Evolutionary conservation across 2,113 vertebrate species (phyloP), one percentile per base, ranked within the genome.

Genomic region (Anhinga rufa): DNA sequence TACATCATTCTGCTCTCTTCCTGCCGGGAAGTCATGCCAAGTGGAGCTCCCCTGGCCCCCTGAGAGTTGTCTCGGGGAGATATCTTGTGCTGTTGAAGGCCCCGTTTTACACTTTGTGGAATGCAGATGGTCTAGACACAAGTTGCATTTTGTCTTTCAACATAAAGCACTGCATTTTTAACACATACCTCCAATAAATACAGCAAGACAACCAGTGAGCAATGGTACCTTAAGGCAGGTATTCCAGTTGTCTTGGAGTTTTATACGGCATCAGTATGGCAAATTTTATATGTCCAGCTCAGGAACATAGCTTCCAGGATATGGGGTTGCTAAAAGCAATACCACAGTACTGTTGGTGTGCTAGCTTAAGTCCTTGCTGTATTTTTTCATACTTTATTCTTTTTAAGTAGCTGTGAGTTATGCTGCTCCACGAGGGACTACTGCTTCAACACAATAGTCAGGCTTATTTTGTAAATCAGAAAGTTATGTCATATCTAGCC

Each of bases 1-100:
- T 91, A 96, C 83, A 91, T 91, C 96, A 94, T 94, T 57, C 46
- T 71, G 20, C 38, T 66, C 90, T 91, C 88, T 95, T 95, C 92
- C 97, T 95, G 93, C 14, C 1, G 0, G 90, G 83, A 92, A 94
- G 88, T 57, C 0, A 0, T 54, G 61, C 44, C 0, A 6, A 84
- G 81, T 34, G 31, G 49, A 87, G 86, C 82, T 95, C 24, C 77
- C n/a, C 61, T 61, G 26, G n/a, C 61, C 46, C 52, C 48, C 74
- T 2, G 36, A 49, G 52, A 17, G 19, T 26, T 65, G 32, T 82
- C 75, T 77, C 10, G 0, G 32, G 42, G 58, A 58, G 64, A 40
- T 88, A 77, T n/a, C 68, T 77, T 32, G 9, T 52, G 69, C 86
- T 92, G 88, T 58, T 55, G 76, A 77, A 78, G 72, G n/a, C 60